phyloP scores from a whole-genome alignment of 2,888 invertebrate genomes.

The Hipparchia semele region DNA sequence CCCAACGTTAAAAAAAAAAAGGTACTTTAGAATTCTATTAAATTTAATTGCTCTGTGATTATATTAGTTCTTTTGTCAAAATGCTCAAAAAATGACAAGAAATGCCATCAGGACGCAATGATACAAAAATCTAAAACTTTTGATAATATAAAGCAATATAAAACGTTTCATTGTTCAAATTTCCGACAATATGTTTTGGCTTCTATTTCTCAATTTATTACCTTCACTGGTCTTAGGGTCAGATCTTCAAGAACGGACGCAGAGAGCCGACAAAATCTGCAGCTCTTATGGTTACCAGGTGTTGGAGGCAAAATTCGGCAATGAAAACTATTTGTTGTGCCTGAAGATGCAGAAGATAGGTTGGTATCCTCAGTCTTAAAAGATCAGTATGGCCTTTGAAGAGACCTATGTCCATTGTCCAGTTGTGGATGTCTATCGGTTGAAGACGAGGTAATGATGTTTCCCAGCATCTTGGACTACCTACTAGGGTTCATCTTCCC shows the following conservation, averaged over 20 bases:
- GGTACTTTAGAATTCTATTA: too few species aligned
- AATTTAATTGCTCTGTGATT: too few species aligned
- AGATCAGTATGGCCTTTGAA: too few species aligned
- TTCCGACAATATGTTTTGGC: background rate
- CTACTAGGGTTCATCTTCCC: too few species aligned
- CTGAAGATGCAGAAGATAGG: slow-evolving; percentile 32
- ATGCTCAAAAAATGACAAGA: background rate
- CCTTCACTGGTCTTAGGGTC: slow-evolving; percentile 23
- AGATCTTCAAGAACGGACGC: slow-evolving; percentile 25
- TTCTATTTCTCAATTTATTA: slow-evolving; percentile 29
- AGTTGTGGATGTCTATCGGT: too few species aligned
- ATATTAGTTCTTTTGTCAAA: background rate
- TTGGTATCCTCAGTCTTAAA: background rate
- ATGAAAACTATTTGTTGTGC: slow-evolving; percentile 61
- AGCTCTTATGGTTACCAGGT: slow-evolving; percentile 53
- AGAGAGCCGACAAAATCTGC: slow-evolving; percentile 42
- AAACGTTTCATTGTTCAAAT: background rate
- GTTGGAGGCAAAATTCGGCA: slow-evolving; percentile 61
- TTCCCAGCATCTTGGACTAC: too few species aligned
- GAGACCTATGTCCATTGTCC: too few species aligned
- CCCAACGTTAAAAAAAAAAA: too few species aligned
- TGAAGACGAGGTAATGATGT: too few species aligned
- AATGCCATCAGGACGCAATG: background rate
- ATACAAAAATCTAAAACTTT: background rate
- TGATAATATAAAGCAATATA: background rate